These are phyloP conservation scores for Setipinna tenuifilis DNA, from an alignment of 2,797 vertebrate species.

Conservation along the genomic window DNA sequence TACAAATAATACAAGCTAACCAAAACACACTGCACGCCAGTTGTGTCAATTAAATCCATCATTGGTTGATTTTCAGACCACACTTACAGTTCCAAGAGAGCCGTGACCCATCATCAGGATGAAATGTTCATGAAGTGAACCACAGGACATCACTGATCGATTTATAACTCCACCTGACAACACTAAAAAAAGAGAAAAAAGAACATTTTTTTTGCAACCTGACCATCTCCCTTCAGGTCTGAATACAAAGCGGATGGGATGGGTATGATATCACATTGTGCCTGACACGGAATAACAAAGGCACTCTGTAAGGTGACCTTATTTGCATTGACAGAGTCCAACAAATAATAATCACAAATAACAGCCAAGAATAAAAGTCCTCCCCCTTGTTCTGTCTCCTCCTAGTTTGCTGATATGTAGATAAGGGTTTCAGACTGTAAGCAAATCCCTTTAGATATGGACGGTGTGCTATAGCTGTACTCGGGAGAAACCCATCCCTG, in stretches of 20 bases:
- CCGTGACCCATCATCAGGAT: constrained; percentile 46
- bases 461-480: constrained; percentile 16
- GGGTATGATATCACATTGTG: constrained; percentile 56
- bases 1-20: neutral
- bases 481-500: constrained; percentile 24
- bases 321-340: constrained; percentile 54
- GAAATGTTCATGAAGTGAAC: constrained; percentile 43
- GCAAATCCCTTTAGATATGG: constrained; percentile 33
- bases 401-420: constrained; percentile 34
- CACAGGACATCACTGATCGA: constrained; percentile 50
- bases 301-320: constrained; percentile 53
- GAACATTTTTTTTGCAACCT: constrained; percentile 53
- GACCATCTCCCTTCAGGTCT: constrained; percentile 39
- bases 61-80: neutral
- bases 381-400: constrained; percentile 21
- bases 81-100: constrained; percentile 55
- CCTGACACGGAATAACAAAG: constrained; percentile 52
- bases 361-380: constrained; percentile 24
- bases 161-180: constrained; percentile 66
- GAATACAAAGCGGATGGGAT: constrained; percentile 56
- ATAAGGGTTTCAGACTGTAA: constrained; percentile 46
- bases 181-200: constrained; percentile 26
- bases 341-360: constrained; percentile 49
- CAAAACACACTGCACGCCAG: neutral
- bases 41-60: neutral